These are phyloP conservation scores for Taxidea taxus DNA, from an alignment of 2,113 vertebrate species.

Conservation along the genomic window DNA sequence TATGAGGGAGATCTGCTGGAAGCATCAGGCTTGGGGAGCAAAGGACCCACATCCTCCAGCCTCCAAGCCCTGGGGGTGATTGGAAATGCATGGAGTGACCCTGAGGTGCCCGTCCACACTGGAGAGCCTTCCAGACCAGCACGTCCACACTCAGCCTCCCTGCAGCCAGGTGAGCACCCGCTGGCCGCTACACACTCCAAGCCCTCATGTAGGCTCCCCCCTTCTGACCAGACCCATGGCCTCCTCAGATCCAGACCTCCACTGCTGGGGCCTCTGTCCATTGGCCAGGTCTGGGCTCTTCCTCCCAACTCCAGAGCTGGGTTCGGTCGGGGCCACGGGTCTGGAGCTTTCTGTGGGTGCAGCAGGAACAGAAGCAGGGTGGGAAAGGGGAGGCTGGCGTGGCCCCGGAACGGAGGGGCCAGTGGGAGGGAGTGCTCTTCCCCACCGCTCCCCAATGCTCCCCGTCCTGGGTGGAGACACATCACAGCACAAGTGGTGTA, in stretches of 20 bases:
- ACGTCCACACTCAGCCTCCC: neutral
- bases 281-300: neutral
- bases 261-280: neutral
- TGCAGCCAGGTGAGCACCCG: neutral
- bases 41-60: neutral
- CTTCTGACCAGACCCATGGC: neutral
- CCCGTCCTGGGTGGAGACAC: neutral
- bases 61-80: neutral
- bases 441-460: neutral
- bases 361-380: neutral
- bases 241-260: neutral
- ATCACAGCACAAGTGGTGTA: neutral
- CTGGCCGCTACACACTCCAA: accelerated
- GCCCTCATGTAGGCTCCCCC: neutral
- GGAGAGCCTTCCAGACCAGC: neutral
- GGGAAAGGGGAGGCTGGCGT: neutral
- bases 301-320: neutral
- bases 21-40: neutral
- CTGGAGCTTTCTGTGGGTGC: neutral
- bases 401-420: no score
- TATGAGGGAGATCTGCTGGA: neutral
- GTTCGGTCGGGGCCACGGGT: neutral
- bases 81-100: neutral
- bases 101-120: neutral
- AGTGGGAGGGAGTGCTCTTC: neutral